Conservation (phyloP, 2,797 vertebrate genomes). For the Catamblyrhynchus diadema region DNA sequence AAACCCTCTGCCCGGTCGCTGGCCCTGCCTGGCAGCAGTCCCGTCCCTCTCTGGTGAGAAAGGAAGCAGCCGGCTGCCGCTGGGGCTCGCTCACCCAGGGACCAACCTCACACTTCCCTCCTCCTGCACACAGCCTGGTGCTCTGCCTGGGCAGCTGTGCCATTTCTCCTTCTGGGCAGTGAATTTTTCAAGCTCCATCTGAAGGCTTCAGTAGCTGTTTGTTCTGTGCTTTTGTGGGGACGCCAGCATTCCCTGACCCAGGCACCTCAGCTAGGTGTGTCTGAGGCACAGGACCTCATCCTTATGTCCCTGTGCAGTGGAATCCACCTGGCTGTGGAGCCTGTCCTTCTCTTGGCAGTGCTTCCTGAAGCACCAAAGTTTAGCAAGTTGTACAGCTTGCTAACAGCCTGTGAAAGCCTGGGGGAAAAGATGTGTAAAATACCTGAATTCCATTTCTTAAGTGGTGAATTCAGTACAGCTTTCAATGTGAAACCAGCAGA, state of each 20-base stretch:
- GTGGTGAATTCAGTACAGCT: not conserved
- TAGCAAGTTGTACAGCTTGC: not conserved
- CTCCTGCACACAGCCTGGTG: not conserved
- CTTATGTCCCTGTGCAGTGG: accelerated
- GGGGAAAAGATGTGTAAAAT: not conserved
- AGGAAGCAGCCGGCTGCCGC: not conserved
- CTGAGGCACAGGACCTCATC: not conserved
- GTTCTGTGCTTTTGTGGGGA: not conserved
- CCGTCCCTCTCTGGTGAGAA: accelerated
- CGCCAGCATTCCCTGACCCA: accelerated
- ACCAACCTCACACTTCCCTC: not conserved
- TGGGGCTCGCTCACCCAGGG: accelerated
- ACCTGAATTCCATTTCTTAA: not conserved
- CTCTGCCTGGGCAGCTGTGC: not conserved
- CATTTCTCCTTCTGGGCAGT: not conserved
- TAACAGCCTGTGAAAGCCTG: not conserved
- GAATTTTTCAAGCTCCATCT: not conserved
- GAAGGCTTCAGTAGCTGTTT: not conserved
- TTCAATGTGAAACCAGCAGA: not conserved
- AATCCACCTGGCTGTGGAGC: not conserved
- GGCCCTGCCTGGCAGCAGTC: not conserved
- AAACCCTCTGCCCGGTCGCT: not conserved
- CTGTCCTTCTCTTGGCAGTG: not conserved
- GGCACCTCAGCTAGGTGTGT: not conserved
- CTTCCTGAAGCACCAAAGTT: not conserved